Percentiles rank a stretch among this genome's conserved stretches.
Conservation (phyloP, 2,797 vertebrate species). For the Gallirallus australis region DNA sequence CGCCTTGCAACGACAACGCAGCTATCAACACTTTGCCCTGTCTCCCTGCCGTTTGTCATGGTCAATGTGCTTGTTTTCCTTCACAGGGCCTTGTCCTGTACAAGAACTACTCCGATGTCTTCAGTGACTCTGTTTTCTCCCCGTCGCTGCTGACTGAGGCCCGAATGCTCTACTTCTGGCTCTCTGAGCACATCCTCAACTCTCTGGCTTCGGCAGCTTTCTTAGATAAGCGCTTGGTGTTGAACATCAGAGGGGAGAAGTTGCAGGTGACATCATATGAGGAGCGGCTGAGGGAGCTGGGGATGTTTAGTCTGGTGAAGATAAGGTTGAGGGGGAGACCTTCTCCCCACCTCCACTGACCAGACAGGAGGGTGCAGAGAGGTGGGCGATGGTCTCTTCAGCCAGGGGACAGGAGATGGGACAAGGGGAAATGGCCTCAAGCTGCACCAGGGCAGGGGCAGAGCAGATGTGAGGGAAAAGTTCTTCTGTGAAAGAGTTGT, state of each 20-base stretch:
- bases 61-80: fast-evolving
- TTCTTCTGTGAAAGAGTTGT: too few relatives aligned
- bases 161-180: constrained; percentile 90
- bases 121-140: constrained; percentile 79
- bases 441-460: too few relatives aligned
- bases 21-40: too few relatives aligned
- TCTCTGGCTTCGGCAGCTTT: constrained; percentile 82
- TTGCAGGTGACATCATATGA: constrained; percentile 74
- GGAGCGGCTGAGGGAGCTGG: too few relatives aligned
- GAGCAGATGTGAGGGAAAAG: too few relatives aligned
- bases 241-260: constrained; percentile 78
- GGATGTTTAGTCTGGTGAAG: too few relatives aligned
- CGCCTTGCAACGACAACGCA: not conserved
- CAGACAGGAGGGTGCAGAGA: too few relatives aligned
- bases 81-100: constrained; percentile 82
- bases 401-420: too few relatives aligned
- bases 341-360: too few relatives aligned
- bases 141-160: constrained; percentile 80
- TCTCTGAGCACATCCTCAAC: constrained; percentile 84
- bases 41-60: not conserved
- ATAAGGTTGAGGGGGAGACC: too few relatives aligned
- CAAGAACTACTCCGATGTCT: constrained; percentile 66
- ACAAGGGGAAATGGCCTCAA: too few relatives aligned
- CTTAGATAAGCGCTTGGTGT: constrained; percentile 78
- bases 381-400: too few relatives aligned